Evolutionary conservation across 2,797 vertebrate genomes (phyloP), one percentile per base, ranked within the genome.

Genomic region (Xiphophorus birchmanni): DNA sequence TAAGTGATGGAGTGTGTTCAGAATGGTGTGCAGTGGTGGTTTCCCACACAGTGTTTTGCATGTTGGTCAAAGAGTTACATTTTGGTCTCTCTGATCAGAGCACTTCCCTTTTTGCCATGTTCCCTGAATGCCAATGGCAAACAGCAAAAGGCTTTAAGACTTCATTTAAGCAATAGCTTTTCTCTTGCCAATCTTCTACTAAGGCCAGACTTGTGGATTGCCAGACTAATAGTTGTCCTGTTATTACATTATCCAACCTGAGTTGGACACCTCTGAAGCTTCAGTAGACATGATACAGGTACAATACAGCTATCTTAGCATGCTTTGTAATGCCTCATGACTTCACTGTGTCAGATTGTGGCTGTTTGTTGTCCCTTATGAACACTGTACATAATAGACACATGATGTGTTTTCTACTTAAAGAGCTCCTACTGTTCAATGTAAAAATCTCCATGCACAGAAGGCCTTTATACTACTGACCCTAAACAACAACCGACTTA

Each of bases 231-330:
- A 23, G 2, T 69, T 69, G 35, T 12, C 37, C 40, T 69, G 21
- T 26, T 2, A 26, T 12, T 3, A 42, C 40, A 42, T 44, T 69
- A 4, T 13, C 21, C 37, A 44, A 44, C 37, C 37, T 40, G 18
- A 42, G 42, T 44, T 45, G 23, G 15, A 29, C 42, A n/a, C 26
- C 26, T 44, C 40, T 72, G 40, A 40, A 72, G 12, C 23, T 29
- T 69, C 40, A 69, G 18, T 2, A 69, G 65, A 69, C 40, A 13
- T 26, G 23, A 87, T 82, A 91, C 84, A 82, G 37, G 37, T 40
- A 93, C 92, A 94, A 91, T 92, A 91, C 88, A 87, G 75, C 52
- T 79, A 85, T 81, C 82, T 91, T 90, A 91, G 86, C 80, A 74
- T 85, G 80, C 84, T 89, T 91, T 83, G 77, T 86, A 89, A 89